phyloP scores from a whole-genome alignment of 2,888 invertebrate genomes.

The Ennomos quercinarius region DNA sequence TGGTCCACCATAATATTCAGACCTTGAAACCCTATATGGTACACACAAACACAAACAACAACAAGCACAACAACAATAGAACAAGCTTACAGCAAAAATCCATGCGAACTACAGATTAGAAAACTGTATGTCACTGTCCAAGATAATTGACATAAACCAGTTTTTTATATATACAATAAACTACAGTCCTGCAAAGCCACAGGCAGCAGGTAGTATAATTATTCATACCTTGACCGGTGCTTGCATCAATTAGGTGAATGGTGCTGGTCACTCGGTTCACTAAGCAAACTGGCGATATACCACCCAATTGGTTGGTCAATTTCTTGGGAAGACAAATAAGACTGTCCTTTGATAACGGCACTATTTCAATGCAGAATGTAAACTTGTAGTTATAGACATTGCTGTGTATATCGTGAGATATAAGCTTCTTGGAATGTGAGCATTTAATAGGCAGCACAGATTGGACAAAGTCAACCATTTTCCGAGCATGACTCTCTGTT shows the following conservation, averaged over 20 bases:
- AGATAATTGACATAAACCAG: no score
- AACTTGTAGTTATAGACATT: conserved; percentile 99
- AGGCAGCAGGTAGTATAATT: no score
- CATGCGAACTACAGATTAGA: no score
- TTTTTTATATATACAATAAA: no score
- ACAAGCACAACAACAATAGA: no score
- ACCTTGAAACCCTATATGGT: no score
- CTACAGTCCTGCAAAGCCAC: no score
- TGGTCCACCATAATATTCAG: no score
- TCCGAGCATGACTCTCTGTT: conserved; percentile 95
- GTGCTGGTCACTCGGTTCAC: conserved; percentile 95
- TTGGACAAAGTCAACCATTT: conserved; percentile 97
- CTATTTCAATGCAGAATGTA: conserved; percentile 97
- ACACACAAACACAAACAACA: no score
- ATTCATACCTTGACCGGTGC: conserved; percentile 91
- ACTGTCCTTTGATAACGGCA: conserved; percentile 97
- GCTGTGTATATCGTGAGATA: conserved; percentile 98
- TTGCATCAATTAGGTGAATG: conserved; percentile 97
- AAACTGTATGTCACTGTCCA: no score
- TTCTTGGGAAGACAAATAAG: conserved; percentile 95
- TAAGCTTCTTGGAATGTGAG: conserved; percentile 96
- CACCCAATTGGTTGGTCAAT: conserved; percentile 93
- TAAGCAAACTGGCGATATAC: conserved; percentile 94
- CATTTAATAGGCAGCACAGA: conserved; percentile 95
- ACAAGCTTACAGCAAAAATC: no score